Percentiles rank a stretch among this genome's conserved stretches.
Conservation (phyloP, 2,888 invertebrate genomes). For the Caenorhabditis doughertyi region DNA sequence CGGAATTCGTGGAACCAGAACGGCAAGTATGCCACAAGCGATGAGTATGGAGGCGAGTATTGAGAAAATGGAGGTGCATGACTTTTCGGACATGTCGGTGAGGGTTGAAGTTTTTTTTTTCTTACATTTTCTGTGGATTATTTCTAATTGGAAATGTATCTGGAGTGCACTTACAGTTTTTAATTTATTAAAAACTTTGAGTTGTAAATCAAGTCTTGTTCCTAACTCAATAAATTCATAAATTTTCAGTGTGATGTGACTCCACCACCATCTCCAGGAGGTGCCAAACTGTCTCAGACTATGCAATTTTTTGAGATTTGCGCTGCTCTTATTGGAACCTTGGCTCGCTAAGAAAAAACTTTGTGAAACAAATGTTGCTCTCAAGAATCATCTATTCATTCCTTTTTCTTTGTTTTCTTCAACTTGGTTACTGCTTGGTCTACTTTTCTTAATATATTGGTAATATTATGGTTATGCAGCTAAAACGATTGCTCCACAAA, state of each 20-base stretch:
- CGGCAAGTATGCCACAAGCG: constrained; percentile 79
- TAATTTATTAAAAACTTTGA: not conserved
- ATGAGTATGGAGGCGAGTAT: constrained; percentile 68
- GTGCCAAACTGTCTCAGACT: constrained; percentile 89
- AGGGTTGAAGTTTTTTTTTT: constrained; percentile 34
- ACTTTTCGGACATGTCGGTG: constrained; percentile 58
- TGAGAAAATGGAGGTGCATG: constrained; percentile 59
- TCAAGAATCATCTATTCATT: constrained; percentile 4
- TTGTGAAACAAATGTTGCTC: constrained; percentile 3
- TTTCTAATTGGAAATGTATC: constrained; percentile 4
- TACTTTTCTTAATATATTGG: not conserved
- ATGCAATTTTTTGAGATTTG: constrained; percentile 99
- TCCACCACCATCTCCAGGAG: constrained; percentile 78
- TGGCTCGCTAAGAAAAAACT: constrained; percentile 88
- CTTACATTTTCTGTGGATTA: constrained; percentile 11
- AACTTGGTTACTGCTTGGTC: not conserved
- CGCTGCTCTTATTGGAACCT: constrained; percentile 96
- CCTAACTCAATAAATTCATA: too few species aligned
- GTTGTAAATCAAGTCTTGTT: not conserved
- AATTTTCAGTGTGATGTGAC: constrained; percentile 71
- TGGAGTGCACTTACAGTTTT: constrained; percentile 20
- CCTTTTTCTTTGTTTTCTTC: not conserved
- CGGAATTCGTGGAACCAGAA: constrained; percentile 75
- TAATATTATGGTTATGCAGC: constrained; percentile 3
- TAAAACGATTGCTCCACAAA: not conserved